Evolutionary conservation across 1,140 invertebrate genomes (phyloP).

Genomic region (Drosophila obscura): DNA sequence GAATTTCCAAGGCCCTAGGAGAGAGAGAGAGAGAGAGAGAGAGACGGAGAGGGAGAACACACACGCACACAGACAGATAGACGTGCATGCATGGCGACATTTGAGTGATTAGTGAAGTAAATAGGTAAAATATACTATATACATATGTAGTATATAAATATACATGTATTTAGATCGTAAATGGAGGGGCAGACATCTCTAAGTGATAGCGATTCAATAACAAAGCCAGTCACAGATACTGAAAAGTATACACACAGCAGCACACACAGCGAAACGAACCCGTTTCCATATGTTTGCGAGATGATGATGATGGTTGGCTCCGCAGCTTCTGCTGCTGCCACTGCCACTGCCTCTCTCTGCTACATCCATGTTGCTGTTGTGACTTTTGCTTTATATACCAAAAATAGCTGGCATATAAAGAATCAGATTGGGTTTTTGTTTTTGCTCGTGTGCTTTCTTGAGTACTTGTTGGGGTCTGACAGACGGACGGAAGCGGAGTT

Average conservation of each 20-base stretch:
- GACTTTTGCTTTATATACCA: conserved; percentile 63
- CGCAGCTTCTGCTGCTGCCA: conserved; percentile 8
- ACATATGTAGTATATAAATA: background rate
- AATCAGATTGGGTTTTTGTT: no score
- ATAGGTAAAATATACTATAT: conserved; percentile 20
- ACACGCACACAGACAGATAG: conserved; percentile 7
- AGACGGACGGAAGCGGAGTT: conserved; percentile 12
- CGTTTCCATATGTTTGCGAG: conserved; percentile 75
- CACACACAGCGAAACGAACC: conserved; percentile 45
- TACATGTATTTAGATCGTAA: background rate
- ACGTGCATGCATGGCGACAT: conserved; percentile 39
- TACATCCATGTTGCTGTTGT: conserved; percentile 57
- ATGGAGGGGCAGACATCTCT: no score
- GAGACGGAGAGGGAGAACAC: background rate
- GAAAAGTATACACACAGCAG: conserved; percentile 42
- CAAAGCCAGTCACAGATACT: conserved; percentile 63
- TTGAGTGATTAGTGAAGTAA: conserved; percentile 44
- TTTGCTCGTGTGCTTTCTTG: conserved; percentile 3
- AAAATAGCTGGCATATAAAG: conserved; percentile 29
- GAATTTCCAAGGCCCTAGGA: conserved; percentile 34
- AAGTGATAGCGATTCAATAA: conserved; percentile 68
- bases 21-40: background rate
- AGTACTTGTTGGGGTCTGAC: conserved; percentile 71
- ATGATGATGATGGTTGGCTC: conserved; percentile 20
- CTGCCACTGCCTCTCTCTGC: conserved; percentile 2